phyloP scores from a whole-genome alignment of 2,888 invertebrate genomes.

The Cantharis flavilabris region DNA sequence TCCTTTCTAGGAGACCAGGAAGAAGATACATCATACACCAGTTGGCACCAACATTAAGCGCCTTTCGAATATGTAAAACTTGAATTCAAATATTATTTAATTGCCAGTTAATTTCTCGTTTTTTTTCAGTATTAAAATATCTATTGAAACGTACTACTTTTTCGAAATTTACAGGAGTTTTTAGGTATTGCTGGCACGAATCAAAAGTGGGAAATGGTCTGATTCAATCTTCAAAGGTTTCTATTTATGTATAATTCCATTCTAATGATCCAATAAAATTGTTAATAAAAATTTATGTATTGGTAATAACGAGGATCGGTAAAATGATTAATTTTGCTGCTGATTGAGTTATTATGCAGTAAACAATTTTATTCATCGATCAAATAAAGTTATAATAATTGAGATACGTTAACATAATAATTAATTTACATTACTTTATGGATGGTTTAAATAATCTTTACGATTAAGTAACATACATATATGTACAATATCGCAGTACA shows the following conservation, averaged over 20 bases:
- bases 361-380: slow-evolving; percentile 9
- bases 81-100: not conserved
- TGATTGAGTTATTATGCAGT: slow-evolving; percentile 20
- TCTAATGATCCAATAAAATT: not conserved
- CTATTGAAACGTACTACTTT: no score
- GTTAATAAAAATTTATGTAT: not conserved
- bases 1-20: not conserved
- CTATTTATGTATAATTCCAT: not conserved
- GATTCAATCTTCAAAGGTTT: not conserved
- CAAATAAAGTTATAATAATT: slow-evolving; percentile 10
- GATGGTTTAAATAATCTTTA: not conserved
- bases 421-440: slow-evolving; percentile 12
- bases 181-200: no score
- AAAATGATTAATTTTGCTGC: slow-evolving; percentile 10
- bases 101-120: not conserved
- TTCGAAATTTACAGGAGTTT: no score
- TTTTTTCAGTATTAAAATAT: no score
- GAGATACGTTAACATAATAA: slow-evolving; percentile 4
- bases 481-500: not conserved
- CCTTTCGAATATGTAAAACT: not conserved
- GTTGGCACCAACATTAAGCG: not conserved
- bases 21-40: not conserved
- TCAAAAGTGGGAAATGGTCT: not conserved
- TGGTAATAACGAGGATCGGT: not conserved
- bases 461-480: not conserved